A percentile compares a stretch with the other conserved stretches of the same genome.
These are phyloP conservation scores for Oscheius sp. DNA, from an alignment of 2,888 invertebrate genomes.

Conservation along the genomic window DNA sequence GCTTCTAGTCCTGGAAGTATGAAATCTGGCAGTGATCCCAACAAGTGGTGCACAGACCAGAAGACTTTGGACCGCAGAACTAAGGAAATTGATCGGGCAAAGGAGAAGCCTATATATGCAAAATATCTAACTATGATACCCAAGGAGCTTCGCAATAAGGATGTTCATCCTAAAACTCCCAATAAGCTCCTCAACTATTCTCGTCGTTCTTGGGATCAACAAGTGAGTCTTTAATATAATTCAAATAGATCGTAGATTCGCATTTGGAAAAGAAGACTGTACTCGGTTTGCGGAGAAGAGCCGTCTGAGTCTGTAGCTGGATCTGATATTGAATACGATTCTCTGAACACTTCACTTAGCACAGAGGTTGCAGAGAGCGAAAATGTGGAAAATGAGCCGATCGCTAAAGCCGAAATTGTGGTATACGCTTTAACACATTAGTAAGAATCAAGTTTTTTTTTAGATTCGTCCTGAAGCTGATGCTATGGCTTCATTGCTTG, in stretches of 20 bases:
- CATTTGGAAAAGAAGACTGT: constrained; percentile 63
- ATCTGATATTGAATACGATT: constrained; percentile 28
- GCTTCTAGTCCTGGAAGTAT: not conserved
- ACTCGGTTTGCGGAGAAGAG: constrained; percentile 65
- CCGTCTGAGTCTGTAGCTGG: constrained; percentile 60
- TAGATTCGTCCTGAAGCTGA: constrained; percentile 59
- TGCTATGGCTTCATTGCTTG: constrained; percentile 65
- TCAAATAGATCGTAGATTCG: constrained; percentile 35
- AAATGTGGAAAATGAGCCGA: constrained; percentile 12
- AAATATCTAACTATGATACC: constrained; percentile 56
- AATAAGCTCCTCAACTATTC: constrained; percentile 87
- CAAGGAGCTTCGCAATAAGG: constrained; percentile 49
- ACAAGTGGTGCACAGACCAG: constrained; percentile 62
- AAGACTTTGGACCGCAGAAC: constrained; percentile 53
- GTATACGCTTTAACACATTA: not conserved
- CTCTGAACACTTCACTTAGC: not conserved
- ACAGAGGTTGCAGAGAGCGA: not conserved
- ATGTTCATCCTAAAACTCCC: constrained; percentile 84
- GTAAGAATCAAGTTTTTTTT: not conserved
- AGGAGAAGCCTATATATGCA: constrained; percentile 63
- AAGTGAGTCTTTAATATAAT: constrained; percentile 70
- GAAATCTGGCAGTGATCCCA: not conserved
- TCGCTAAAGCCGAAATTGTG: not conserved
- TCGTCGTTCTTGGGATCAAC: constrained; percentile 89
- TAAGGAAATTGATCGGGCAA: constrained; percentile 63